phyloP scores from a whole-genome alignment of 1,140 invertebrate species.

The Aphelenchoides besseyi region DNA sequence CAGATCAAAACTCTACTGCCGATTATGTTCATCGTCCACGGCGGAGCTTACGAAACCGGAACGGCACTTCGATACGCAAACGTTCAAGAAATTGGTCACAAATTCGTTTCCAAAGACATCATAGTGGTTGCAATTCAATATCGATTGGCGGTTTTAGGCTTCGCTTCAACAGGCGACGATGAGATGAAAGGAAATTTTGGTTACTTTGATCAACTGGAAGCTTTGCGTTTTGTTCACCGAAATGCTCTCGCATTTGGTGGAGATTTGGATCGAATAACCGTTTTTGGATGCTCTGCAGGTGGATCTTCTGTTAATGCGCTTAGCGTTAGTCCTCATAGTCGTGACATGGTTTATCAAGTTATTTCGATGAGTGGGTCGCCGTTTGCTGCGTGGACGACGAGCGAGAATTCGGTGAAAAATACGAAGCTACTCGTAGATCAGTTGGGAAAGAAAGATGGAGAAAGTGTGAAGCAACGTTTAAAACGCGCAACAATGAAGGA shows the following conservation, averaged over 20 bases:
- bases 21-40: slow-evolving; percentile 24
- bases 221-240: slow-evolving; percentile 16
- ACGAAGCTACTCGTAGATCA: neutral
- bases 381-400: neutral
- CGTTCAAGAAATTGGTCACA: slow-evolving; percentile 2
- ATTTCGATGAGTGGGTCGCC: slow-evolving; percentile 3
- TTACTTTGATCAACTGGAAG: slow-evolving; percentile 2
- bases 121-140: slow-evolving; percentile 29
- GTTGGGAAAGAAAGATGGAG: neutral
- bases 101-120: slow-evolving; percentile 18
- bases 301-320: neutral
- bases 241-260: slow-evolving; percentile 10
- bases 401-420: neutral
- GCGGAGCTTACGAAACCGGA: slow-evolving; percentile 16
- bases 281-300: slow-evolving; percentile 14
- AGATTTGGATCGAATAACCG: slow-evolving; percentile 7
- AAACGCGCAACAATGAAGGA: slow-evolving; percentile 18
- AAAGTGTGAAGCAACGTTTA: neutral
- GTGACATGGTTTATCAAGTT: neutral
- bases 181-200: slow-evolving; percentile 11
- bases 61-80: slow-evolving; percentile 3
- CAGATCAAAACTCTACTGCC: slow-evolving; percentile 3
- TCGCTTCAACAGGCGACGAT: neutral
- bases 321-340: neutral
- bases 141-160: slow-evolving; percentile 18